Evolutionary conservation across 2,888 invertebrate genomes (phyloP), one percentile per base, ranked within the genome.

Genomic region (Conistra vaccinii): DNA sequence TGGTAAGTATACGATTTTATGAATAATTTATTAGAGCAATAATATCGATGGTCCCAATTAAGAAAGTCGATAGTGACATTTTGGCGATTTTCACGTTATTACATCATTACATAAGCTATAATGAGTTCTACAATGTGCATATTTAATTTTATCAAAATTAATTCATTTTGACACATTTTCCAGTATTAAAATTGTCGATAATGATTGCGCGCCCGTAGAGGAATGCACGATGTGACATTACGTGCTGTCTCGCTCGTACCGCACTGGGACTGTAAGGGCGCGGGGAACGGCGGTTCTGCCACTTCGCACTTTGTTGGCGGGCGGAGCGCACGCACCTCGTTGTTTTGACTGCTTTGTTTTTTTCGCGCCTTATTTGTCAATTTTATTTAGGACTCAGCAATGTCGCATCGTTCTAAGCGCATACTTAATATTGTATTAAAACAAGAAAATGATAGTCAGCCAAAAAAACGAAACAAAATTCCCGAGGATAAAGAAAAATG

Each of bases 331-430:
- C 66, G 66, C 66, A 67, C 45, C 60, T 69, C 58, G 45, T 45
- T 69, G 69, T 20, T 58, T 60, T 67, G 53, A 55, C n/a, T 67
- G 53, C 32, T 53, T 67, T 67, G 53, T 17, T 67, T 53, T 67
- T 67, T 67, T 53, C 51, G 53, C 17, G 66, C 53, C 35, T 53
- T 67, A 32, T 67, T 55, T 53, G 48, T 66, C 26, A 67, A 55
- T 35, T 61, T 61, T 58, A 69, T 58, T 58, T 58, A 69, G 39
- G 32, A 69, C 32, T 69, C 68, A 58, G 68, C 68, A 69, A 69
- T 69, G 68, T 69, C 68, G 45, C 68, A 69, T 68, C 68, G 68
- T 69, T 69, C 68, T 69, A 68, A 68, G 68, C 68, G 68, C 68
- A 68, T 68, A 58, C 58, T 69, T 57, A 55, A 69, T 69, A 69